Percentiles rank a stretch among this genome's conserved stretches.
Conservation (phyloP, 2,797 vertebrate genomes). For the Cynodonichthys magdalenae region DNA sequence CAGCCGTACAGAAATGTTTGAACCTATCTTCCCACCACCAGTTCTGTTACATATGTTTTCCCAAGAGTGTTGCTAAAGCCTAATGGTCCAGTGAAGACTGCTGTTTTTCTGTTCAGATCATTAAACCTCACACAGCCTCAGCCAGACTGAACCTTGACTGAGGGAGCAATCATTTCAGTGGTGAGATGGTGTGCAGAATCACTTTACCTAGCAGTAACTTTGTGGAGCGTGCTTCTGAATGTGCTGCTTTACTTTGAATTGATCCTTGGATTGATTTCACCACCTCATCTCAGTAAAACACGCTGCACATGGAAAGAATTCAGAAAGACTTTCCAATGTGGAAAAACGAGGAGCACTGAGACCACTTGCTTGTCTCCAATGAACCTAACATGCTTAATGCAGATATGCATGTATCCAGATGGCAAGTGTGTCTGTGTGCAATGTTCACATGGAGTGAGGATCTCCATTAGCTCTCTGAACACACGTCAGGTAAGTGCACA, state of each 20-base stretch:
- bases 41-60: constrained; percentile 3
- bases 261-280: constrained; percentile 24
- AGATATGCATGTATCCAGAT: constrained; percentile 14
- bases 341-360: constrained; percentile 29
- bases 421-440: constrained; percentile 7
- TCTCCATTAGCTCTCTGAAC: constrained; percentile 66
- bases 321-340: constrained; percentile 41
- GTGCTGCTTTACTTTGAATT: constrained; percentile 24
- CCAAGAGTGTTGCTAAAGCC: constrained; percentile 49
- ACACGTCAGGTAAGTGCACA: constrained; percentile 70
- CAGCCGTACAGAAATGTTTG: not conserved
- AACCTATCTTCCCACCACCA: not conserved
- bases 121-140: constrained; percentile 61
- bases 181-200: constrained; percentile 50
- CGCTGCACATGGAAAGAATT: constrained; percentile 11
- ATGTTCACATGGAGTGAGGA: constrained; percentile 28
- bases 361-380: constrained; percentile 33
- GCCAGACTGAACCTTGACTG: constrained; percentile 31
- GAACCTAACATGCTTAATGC: constrained; percentile 21
- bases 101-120: constrained; percentile 63
- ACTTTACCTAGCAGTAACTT: constrained; percentile 37
- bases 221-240: constrained; percentile 29
- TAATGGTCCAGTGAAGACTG: constrained; percentile 48
- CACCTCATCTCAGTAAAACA: constrained; percentile 29
- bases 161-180: constrained; percentile 18